A percentile compares a stretch with the other conserved stretches of the same genome.
Evolutionary conservation across 2,113 vertebrate species (phyloP).

Genomic region (Leiothrix lutea): DNA sequence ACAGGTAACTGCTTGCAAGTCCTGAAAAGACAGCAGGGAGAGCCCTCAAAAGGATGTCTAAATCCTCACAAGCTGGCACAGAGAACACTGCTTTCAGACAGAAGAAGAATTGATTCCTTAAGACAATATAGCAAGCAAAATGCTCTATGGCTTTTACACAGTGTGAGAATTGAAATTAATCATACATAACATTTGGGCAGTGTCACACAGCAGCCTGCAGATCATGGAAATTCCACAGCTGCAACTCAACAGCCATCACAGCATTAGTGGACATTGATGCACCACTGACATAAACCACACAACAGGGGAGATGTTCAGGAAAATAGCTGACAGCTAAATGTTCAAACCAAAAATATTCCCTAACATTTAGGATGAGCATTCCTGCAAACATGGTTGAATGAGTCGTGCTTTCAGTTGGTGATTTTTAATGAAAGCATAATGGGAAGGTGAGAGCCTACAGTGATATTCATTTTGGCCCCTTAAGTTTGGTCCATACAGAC

Average conservation of each 20-base stretch:
- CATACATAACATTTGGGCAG: neutral
- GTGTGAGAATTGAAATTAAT: neutral
- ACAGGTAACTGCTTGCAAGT: neutral
- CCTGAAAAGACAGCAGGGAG: neutral
- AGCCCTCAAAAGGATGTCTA: neutral
- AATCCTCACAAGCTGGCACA: neutral
- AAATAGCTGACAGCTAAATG: neutral
- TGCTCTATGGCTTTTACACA: neutral
- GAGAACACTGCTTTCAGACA: neutral
- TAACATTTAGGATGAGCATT: neutral
- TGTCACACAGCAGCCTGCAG: neutral
- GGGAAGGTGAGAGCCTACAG: neutral
- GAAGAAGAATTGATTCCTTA: neutral
- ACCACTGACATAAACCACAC: neutral
- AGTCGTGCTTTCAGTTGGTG: neutral
- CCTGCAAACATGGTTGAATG: neutral
- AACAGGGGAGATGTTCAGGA: rapidly evolving
- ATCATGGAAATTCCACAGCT: neutral
- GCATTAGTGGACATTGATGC: neutral
- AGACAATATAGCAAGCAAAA: neutral
- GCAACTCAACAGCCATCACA: neutral
- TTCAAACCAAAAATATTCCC: neutral
- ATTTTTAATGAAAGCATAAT: neutral
- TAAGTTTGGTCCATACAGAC: neutral
- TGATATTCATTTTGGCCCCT: neutral